Evolutionary conservation across 2,888 invertebrate species (phyloP).

Genomic region (Amphiduros pacificus): DNA sequence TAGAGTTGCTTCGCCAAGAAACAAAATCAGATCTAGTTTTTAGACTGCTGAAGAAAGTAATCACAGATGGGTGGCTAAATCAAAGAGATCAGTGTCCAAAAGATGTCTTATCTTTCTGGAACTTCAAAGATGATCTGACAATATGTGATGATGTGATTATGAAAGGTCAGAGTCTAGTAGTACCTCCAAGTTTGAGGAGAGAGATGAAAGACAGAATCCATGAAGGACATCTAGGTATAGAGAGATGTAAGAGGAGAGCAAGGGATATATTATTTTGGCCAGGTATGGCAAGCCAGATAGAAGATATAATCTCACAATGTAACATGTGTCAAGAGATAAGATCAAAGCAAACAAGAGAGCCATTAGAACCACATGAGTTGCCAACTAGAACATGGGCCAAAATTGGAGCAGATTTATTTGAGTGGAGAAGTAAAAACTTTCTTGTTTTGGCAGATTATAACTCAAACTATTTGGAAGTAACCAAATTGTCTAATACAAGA

Average conservation of each 20-base stretch:
- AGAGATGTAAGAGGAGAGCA: slow-evolving; percentile 4
- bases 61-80: slow-evolving; percentile 23
- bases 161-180: slow-evolving; percentile 15
- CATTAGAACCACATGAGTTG: slow-evolving; percentile 20
- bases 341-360: slow-evolving; percentile 3
- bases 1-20: too few species aligned
- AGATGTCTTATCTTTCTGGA: slow-evolving; percentile 8
- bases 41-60: slow-evolving; percentile 7
- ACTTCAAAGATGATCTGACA: too few species aligned
- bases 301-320: neutral
- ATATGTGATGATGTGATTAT: slow-evolving; percentile 25
- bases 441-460: too few species aligned
- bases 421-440: too few species aligned
- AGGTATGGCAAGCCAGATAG: neutral
- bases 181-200: neutral
- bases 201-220: slow-evolving; percentile 1
- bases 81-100: neutral
- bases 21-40: slow-evolving; percentile 12
- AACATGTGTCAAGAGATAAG: neutral
- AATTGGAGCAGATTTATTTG: slow-evolving; percentile 34
- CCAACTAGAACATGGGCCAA: slow-evolving; percentile 30
- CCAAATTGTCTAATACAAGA: too few species aligned
- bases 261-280: slow-evolving; percentile 1
- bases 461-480: too few species aligned
- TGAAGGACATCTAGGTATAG: slow-evolving; percentile 3